Base-by-base conservation (phyloP, 2,888 invertebrate genomes). In the Pharmacophagus antenor region DNA sequence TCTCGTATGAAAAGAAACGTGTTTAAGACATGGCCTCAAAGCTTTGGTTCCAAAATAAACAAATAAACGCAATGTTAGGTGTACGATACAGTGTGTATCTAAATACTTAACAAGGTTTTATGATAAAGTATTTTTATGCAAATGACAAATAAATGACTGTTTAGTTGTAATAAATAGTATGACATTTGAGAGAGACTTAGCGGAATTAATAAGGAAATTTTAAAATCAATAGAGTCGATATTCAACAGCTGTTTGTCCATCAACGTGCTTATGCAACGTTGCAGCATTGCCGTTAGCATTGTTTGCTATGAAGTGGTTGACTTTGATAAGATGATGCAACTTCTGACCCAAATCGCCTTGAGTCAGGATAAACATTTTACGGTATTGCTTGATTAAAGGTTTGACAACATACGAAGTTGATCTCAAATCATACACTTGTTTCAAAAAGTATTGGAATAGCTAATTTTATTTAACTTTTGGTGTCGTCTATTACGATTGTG, bases 261-360 rank as follows among this genome's bases (percentile, higher is more conserved):
- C 22, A 15, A 22, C 27, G 49, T 49, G 48, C 5, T 48, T 48
- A 25, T 37, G 52, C 47, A 41, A 54, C 31, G 44, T 59, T 60
- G 55, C 55, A 50, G 46, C 50, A 50, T 50, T 22, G 22, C 31
- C 25, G 59, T 15, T 31, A 37, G 21, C 46, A 55, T 55, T 60
- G 59, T 44, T 60, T 51, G 23, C 46, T 44, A 49, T 42, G 27
- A 44, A 44, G 18, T 44, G 17, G 42, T 44, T 44, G 18, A 55
- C 50, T 51, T 46, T 50, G 55, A 55, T 60, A 1, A 37, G 46
- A 51, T 55, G 59, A 60, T 50, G 59, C 44, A 60, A 60, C 17
- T 42, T 12, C n/a, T 37, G 8, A 31, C 18, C 27, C 17, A 55
- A 50, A 50, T 55, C 31, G 37, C 50, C 59, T 55, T 51, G 31